Evolutionary conservation across 2,888 invertebrate species (phyloP).

Genomic region (Elegia similella): DNA sequence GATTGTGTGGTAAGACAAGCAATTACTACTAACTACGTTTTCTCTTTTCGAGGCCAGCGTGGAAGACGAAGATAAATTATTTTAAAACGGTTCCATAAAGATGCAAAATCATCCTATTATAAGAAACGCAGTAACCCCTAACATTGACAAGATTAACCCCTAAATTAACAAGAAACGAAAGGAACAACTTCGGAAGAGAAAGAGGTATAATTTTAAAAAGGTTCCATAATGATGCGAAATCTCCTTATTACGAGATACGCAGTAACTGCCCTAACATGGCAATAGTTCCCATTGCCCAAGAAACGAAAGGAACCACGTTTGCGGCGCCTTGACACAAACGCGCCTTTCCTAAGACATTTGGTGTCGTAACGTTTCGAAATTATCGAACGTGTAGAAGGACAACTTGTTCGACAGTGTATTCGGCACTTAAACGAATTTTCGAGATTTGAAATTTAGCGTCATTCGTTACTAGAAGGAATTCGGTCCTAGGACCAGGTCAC

Average conservation of each 20-base stretch:
- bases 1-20: too few species aligned
- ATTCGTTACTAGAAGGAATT: too few species aligned
- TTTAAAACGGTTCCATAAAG: neutral
- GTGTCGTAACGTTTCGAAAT: conserved; percentile 12
- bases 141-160: conserved; percentile 17
- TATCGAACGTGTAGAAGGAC: neutral
- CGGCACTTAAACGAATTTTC: neutral
- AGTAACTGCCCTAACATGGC: conserved; percentile 6
- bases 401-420: neutral
- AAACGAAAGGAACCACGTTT: conserved; percentile 30
- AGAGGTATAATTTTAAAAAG: too few species aligned
- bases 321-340: conserved; percentile 30
- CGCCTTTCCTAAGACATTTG: conserved; percentile 28
- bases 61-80: too few species aligned
- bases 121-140: neutral
- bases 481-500: too few species aligned
- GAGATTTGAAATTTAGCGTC: too few species aligned
- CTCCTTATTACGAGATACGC: neutral
- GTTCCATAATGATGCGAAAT: neutral
- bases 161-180: conserved; percentile 32
- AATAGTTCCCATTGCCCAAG: conserved; percentile 26
- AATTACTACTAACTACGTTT: too few species aligned
- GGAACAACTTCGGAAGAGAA: conserved; percentile 26
- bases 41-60: too few species aligned
- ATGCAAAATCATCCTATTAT: neutral